A percentile compares a stretch with the other conserved stretches of the same genome.
Conservation (phyloP, 2,888 invertebrate genomes). For the Stegana nigrithorax region DNA sequence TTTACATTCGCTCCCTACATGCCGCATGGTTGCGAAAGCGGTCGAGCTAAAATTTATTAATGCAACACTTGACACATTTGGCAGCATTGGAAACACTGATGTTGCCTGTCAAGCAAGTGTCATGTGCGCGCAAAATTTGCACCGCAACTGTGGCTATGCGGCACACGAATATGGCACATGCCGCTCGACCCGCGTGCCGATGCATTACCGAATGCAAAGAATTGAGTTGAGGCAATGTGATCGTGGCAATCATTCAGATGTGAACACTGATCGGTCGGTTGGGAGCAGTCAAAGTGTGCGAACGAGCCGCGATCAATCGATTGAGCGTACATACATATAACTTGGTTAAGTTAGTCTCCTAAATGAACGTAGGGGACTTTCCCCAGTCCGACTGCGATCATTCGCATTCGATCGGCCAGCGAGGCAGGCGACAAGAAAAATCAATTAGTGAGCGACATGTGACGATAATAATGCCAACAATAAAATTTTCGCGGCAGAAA, state of each 20-base stretch:
- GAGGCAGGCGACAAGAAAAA: constrained; percentile 69
- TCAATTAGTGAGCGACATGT: constrained; percentile 69
- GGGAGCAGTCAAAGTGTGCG: constrained; percentile 44
- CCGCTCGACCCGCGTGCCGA: not conserved
- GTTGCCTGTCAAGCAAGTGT: constrained; percentile 54
- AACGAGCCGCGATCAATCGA: constrained; percentile 40
- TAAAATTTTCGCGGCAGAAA: constrained; percentile 47
- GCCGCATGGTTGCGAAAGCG: constrained; percentile 16
- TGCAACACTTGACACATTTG: constrained; percentile 59
- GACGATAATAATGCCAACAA: constrained; percentile 68
- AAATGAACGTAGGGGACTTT: not conserved
- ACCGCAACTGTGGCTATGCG: constrained; percentile 28
- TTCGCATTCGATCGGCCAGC: constrained; percentile 32
- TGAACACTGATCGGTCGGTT: constrained; percentile 29
- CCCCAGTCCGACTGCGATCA: constrained; percentile 28
- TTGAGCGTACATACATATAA: not conserved
- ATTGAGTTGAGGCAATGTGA: not conserved
- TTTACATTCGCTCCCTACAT: no score
- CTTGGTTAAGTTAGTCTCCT: not conserved
- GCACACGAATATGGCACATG: constrained; percentile 18
- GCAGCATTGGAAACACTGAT: constrained; percentile 53
- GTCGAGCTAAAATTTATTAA: constrained; percentile 51
- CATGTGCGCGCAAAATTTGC: constrained; percentile 59
- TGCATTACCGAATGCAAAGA: constrained; percentile 9
- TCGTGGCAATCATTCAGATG: constrained; percentile 22